These are phyloP conservation scores for Baronia brevicornis DNA, from an alignment of 2,888 invertebrate genomes.

Conservation along the genomic window DNA sequence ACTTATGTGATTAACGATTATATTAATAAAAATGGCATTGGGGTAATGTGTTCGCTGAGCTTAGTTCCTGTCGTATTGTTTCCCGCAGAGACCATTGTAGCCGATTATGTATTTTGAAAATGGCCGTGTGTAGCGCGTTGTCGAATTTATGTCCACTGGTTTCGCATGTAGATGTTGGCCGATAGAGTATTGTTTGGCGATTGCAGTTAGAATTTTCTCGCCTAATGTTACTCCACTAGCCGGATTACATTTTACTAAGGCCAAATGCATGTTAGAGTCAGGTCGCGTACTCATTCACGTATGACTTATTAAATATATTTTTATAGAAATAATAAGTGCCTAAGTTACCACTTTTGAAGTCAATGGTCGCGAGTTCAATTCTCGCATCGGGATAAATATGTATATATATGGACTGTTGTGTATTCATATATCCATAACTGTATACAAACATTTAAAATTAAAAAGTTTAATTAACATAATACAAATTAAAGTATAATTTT, in stretches of 20 bases:
- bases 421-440: too few species aligned
- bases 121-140: conserved; percentile 25
- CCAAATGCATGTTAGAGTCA: conserved; percentile 18
- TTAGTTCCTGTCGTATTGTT: conserved; percentile 66
- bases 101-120: conserved; percentile 45
- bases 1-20: not conserved
- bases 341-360: too few species aligned
- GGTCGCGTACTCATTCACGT: conserved; percentile 15
- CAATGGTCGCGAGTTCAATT: too few species aligned
- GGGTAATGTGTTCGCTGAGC: conserved; percentile 29
- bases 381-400: too few species aligned
- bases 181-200: conserved; percentile 11
- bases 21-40: not conserved
- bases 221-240: not conserved
- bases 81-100: conserved; percentile 40
- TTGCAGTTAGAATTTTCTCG: not conserved
- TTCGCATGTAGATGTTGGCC: conserved; percentile 20
- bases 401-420: too few species aligned
- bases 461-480: too few species aligned
- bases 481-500: too few species aligned
- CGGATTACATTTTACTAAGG: conserved; percentile 10
- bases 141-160: conserved; percentile 24
- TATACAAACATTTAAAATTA: too few species aligned
- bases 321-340: too few species aligned
- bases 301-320: too few species aligned